Percentiles rank a stretch among this genome's conserved stretches.
These are phyloP conservation scores for Idaea dimidiata DNA, from an alignment of 2,888 invertebrate species.

Conservation along the genomic window DNA sequence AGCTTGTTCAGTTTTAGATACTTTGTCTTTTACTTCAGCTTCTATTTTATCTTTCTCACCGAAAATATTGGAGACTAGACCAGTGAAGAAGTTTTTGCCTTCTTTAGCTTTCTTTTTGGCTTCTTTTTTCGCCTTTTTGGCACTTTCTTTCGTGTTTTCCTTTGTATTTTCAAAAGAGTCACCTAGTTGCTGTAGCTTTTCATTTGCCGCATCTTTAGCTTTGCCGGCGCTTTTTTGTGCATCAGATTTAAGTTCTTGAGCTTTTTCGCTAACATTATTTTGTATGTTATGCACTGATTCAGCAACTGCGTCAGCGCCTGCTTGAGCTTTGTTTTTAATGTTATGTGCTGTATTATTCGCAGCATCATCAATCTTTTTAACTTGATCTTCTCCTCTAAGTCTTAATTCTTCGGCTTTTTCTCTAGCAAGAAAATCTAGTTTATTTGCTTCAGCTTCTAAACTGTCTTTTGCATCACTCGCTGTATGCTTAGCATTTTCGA, in stretches of 20 bases:
- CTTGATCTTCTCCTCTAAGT: conserved; percentile 46
- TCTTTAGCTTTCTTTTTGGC: conserved; percentile 71
- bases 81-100: conserved; percentile 69
- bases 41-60: conserved; percentile 74
- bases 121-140: conserved; percentile 56
- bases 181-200: conserved; percentile 53
- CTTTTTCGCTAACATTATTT: conserved; percentile 48
- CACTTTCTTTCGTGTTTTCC: conserved; percentile 51
- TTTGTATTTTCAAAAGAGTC: conserved; percentile 55
- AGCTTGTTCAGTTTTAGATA: conserved; percentile 60
- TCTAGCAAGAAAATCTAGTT: conserved; percentile 60
- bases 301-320: conserved; percentile 51
- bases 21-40: conserved; percentile 62
- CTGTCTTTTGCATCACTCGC: conserved; percentile 54
- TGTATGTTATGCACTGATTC: conserved; percentile 47
- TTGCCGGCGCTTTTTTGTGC: conserved; percentile 49
- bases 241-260: conserved; percentile 48
- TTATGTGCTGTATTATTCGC: conserved; percentile 46
- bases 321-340: conserved; percentile 53
- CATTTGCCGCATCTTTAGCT: conserved; percentile 47
- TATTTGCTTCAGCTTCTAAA: conserved; percentile 61
- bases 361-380: conserved; percentile 51
- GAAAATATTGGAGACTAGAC: conserved; percentile 69
- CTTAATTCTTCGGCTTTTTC: conserved; percentile 63
- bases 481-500: conserved; percentile 58